Conservation (phyloP, 2,888 invertebrate genomes). For the Mesorhabditis spiculigera region DNA sequence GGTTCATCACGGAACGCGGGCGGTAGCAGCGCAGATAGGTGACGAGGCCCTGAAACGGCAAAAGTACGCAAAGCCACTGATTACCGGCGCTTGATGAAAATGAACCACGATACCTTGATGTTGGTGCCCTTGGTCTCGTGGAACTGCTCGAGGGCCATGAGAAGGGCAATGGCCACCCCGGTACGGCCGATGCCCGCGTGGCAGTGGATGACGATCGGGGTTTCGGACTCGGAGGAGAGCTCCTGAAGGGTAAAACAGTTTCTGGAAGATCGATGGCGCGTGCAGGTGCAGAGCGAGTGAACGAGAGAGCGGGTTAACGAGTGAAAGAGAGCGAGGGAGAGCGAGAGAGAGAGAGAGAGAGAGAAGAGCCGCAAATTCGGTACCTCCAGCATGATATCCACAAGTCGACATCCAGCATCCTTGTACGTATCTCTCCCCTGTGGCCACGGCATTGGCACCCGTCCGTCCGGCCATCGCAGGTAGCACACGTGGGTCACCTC, state of each 20-base stretch:
- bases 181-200: constrained; percentile 83
- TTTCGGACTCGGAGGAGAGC: constrained; percentile 59
- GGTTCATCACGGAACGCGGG: constrained; percentile 21
- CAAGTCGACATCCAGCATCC: constrained; percentile 14
- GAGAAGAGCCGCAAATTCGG: too few species aligned
- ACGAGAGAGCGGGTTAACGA: too few species aligned
- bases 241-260: too few species aligned
- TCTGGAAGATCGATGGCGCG: too few species aligned
- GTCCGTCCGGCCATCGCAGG: constrained; percentile 27
- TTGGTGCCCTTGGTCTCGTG: constrained; percentile 30
- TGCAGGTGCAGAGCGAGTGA: too few species aligned
- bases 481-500: constrained; percentile 5
- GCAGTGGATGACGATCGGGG: constrained; percentile 88
- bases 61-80: not conserved
- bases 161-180: constrained; percentile 91
- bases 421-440: not conserved
- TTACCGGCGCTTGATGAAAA: not conserved
- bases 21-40: constrained; percentile 17
- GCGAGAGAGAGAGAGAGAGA: too few species aligned
- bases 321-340: too few species aligned
- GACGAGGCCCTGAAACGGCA: constrained; percentile 8
- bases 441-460: constrained; percentile 19
- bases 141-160: constrained; percentile 60
- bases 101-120: constrained; percentile 19
- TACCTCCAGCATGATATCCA: constrained; percentile 15